Evolutionary conservation across 1,140 invertebrate species (phyloP).

Genomic region (Atta texana): DNA sequence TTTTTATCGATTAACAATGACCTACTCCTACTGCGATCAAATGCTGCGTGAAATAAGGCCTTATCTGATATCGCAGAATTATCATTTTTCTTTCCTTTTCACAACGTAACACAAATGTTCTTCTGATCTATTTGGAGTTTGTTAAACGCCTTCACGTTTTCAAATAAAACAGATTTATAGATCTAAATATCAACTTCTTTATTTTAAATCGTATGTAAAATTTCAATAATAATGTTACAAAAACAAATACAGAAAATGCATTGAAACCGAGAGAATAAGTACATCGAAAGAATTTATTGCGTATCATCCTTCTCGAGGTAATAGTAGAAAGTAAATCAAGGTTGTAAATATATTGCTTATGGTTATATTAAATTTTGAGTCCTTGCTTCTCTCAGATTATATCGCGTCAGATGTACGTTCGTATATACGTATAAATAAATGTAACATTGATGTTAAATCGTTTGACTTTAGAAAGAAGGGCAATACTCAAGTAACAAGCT

Average conservation of each 20-base stretch:
- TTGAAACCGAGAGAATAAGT: background rate
- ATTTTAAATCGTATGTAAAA: background rate
- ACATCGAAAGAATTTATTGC: constrained; percentile 18
- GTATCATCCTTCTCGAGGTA: background rate
- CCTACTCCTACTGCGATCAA: background rate
- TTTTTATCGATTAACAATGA: constrained; percentile 23
- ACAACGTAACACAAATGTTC: background rate
- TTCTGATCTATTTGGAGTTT: background rate
- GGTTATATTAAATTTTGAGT: background rate
- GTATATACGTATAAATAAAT: background rate
- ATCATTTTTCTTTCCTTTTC: background rate
- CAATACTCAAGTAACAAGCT: no score
- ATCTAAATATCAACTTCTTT: background rate
- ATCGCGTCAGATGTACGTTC: background rate
- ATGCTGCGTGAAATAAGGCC: background rate
- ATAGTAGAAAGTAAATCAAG: background rate
- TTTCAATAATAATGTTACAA: background rate
- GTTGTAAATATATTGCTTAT: background rate
- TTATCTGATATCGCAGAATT: background rate
- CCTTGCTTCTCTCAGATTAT: background rate
- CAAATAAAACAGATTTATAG: background rate
- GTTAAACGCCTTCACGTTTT: background rate
- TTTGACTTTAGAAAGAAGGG: background rate
- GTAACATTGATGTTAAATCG: background rate
- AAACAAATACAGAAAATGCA: background rate